phyloP scores from a whole-genome alignment of 2,113 vertebrate genomes.

The Rhea pennata region DNA sequence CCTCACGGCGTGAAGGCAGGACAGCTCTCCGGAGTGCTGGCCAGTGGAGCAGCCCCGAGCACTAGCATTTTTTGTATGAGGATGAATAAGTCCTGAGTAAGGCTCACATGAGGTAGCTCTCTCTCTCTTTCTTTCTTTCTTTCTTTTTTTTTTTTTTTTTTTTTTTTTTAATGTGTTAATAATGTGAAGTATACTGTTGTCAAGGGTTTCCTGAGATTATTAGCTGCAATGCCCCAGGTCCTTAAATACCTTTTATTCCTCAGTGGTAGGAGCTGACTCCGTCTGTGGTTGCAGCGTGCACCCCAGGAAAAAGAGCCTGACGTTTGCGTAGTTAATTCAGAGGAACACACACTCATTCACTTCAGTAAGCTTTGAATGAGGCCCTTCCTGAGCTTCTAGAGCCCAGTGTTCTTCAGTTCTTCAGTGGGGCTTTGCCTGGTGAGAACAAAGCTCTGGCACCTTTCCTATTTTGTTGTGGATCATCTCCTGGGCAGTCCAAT shows the following conservation, averaged over 20 bases:
- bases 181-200: not conserved
- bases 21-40: not conserved
- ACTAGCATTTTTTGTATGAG: not conserved
- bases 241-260: not conserved
- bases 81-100: not conserved
- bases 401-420: not conserved
- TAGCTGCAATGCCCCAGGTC: not conserved
- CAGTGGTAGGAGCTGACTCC: not conserved
- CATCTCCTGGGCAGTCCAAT: not conserved
- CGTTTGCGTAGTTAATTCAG: not conserved
- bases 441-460: not conserved
- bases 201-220: not conserved
- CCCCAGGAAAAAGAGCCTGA: not conserved
- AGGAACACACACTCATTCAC: too few species aligned
- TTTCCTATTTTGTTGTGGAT: not conserved
- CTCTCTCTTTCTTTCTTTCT: too few species aligned
- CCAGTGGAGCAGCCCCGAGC: not conserved
- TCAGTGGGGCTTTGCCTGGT: not conserved
- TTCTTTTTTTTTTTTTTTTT: not conserved
- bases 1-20: fast-evolving
- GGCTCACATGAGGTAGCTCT: not conserved
- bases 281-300: not conserved
- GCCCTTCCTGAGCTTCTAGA: not conserved
- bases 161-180: not conserved
- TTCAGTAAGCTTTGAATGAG: not conserved